phyloP scores from a whole-genome alignment of 2,797 vertebrate species.

The Phoebastria nigripes region DNA sequence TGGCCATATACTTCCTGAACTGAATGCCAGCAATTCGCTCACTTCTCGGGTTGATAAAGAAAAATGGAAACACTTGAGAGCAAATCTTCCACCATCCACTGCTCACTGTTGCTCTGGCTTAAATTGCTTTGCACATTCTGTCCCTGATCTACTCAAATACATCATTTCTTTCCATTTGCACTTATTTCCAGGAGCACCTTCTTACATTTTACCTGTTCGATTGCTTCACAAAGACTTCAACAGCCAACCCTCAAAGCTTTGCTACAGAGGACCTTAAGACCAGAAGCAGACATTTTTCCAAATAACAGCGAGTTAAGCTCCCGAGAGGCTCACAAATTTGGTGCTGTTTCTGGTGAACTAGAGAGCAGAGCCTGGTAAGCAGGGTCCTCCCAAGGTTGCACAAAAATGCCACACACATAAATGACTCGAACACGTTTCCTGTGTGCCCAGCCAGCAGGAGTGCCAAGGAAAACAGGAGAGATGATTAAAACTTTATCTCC shows the following conservation, averaged over 20 bases:
- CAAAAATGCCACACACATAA: neutral
- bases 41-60: neutral
- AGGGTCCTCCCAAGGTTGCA: neutral
- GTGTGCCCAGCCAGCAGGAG: neutral
- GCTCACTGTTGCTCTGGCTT: neutral
- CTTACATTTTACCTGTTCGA: neutral
- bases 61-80: neutral
- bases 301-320: neutral
- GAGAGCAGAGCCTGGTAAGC: neutral
- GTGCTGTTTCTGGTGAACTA: neutral
- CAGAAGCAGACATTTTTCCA: neutral
- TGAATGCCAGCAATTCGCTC: rapidly evolving
- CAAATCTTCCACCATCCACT: neutral
- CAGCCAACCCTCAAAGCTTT: neutral
- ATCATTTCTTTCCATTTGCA: neutral
- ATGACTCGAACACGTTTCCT: neutral
- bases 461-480: neutral
- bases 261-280: neutral
- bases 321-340: neutral
- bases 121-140: neutral
- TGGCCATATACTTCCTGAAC: neutral
- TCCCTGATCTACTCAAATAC: neutral
- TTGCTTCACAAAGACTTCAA: neutral
- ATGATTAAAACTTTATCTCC: constrained; percentile 22
- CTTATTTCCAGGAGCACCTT: neutral